Conservation (phyloP, 2,113 vertebrate species). For the Myotis lucifugus region DNA sequence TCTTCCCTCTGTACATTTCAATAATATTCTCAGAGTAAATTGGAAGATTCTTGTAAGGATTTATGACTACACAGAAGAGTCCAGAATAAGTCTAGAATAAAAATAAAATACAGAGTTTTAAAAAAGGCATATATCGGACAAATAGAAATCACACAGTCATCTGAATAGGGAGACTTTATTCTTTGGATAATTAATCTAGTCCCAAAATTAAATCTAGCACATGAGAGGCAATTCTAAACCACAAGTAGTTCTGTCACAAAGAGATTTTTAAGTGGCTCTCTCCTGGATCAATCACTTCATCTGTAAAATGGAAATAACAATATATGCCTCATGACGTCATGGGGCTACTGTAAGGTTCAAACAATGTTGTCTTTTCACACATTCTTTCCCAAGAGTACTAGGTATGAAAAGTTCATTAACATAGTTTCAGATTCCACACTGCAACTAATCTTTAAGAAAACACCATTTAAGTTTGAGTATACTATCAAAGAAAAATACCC, state of each 20-base stretch:
- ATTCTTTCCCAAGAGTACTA: not conserved
- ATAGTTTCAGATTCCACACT: not conserved
- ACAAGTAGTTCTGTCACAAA: not conserved
- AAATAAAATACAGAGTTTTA: conserved; percentile 44
- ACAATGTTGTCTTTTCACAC: not conserved
- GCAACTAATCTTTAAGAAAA: conserved; percentile 39
- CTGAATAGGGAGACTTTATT: not conserved
- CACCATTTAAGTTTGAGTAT: not conserved
- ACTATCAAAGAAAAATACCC: conserved; percentile 21
- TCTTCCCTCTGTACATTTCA: conserved; percentile 99
- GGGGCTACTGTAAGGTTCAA: not conserved
- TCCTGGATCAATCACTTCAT: not conserved
- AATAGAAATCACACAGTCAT: not conserved
- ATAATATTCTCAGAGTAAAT: conserved; percentile 99
- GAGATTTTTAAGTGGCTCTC: not conserved
- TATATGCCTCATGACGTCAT: not conserved
- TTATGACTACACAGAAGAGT: conserved; percentile 99
- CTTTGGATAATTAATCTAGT: not conserved
- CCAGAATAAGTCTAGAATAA: conserved; percentile 95
- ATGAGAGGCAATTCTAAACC: not conserved
- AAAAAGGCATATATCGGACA: not conserved
- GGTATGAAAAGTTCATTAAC: not conserved
- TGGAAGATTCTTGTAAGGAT: conserved; percentile 99
- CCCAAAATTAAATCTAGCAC: conserved; percentile 7
- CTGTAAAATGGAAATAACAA: not conserved